Conservation (phyloP, 2,888 invertebrate species). For the Patella pellucida region DNA sequence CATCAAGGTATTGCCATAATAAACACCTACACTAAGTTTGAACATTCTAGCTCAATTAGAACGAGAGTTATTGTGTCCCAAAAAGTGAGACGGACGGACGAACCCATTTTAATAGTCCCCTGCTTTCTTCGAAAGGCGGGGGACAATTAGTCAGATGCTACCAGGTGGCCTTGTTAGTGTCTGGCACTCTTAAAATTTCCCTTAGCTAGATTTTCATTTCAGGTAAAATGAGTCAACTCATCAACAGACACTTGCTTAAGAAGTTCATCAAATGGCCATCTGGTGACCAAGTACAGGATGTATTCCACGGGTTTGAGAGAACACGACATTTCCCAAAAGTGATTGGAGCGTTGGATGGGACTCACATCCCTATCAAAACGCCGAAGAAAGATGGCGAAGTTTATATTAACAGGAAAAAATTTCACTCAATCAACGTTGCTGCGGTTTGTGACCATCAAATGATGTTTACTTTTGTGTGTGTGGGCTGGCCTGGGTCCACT, state of each 20-base stretch:
- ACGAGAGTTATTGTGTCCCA: too few species aligned
- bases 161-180: not conserved
- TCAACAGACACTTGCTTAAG: slow-evolving; percentile 9
- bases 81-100: too few species aligned
- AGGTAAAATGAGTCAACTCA: slow-evolving; percentile 11
- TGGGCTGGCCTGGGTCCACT: slow-evolving; percentile 3
- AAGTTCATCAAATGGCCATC: slow-evolving; percentile 14
- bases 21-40: too few species aligned
- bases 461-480: slow-evolving; percentile 12
- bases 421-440: slow-evolving; percentile 10
- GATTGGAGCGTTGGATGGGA: slow-evolving; percentile 14
- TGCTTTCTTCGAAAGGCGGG: too few species aligned
- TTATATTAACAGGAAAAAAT: slow-evolving; percentile 12
- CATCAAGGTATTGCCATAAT: too few species aligned
- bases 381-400: not conserved
- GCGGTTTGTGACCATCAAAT: slow-evolving; percentile 11
- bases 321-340: slow-evolving; percentile 13
- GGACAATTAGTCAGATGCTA: not conserved
- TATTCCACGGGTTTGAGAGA: slow-evolving; percentile 1
- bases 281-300: not conserved
- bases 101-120: too few species aligned
- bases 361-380: slow-evolving; percentile 11
- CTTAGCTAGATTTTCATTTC: slow-evolving; percentile 6
- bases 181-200: not conserved
- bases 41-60: too few species aligned